These are phyloP conservation scores for Pelobates fuscus DNA, from an alignment of 2,113 vertebrate species.

Conservation along the genomic window DNA sequence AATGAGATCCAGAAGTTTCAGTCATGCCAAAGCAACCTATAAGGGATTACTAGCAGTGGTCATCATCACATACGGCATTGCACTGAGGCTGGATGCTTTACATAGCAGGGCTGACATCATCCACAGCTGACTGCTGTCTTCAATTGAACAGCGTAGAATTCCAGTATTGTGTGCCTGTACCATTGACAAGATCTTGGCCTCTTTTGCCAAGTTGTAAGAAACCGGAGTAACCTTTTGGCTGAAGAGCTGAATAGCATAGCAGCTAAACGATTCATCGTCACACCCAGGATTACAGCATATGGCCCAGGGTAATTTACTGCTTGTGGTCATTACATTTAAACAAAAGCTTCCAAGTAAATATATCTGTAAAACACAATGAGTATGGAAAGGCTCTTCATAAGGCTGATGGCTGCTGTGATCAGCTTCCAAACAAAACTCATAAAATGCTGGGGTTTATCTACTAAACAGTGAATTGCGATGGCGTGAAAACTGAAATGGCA, in stretches of 20 bases:
- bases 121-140: slow-evolving; percentile 58
- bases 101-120: slow-evolving; percentile 61
- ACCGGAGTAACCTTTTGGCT: slow-evolving; percentile 56
- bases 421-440: too few relatives aligned
- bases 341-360: too few relatives aligned
- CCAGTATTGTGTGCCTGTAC: slow-evolving; percentile 40
- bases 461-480: too few relatives aligned
- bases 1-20: slow-evolving; percentile 42
- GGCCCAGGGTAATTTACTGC: slow-evolving; percentile 28
- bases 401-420: too few relatives aligned
- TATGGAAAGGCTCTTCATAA: too few relatives aligned
- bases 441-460: too few relatives aligned
- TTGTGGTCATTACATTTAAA: slow-evolving; percentile 17
- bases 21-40: slow-evolving; percentile 34
- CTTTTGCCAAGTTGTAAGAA: slow-evolving; percentile 54
- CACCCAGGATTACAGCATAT: slow-evolving; percentile 54
- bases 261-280: slow-evolving; percentile 56
- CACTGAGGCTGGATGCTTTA: slow-evolving; percentile 54
- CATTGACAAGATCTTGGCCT: slow-evolving; percentile 41
- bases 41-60: slow-evolving; percentile 42
- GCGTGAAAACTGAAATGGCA: too few relatives aligned
- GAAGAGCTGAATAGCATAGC: slow-evolving; percentile 49
- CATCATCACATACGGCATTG: slow-evolving; percentile 50
- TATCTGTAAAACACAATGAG: too few relatives aligned
- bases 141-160: slow-evolving; percentile 52